A percentile compares a stretch with the other conserved stretches of the same genome.
Evolutionary conservation across 2,888 invertebrate species (phyloP).

Genomic region (Eristalis tenax): DNA sequence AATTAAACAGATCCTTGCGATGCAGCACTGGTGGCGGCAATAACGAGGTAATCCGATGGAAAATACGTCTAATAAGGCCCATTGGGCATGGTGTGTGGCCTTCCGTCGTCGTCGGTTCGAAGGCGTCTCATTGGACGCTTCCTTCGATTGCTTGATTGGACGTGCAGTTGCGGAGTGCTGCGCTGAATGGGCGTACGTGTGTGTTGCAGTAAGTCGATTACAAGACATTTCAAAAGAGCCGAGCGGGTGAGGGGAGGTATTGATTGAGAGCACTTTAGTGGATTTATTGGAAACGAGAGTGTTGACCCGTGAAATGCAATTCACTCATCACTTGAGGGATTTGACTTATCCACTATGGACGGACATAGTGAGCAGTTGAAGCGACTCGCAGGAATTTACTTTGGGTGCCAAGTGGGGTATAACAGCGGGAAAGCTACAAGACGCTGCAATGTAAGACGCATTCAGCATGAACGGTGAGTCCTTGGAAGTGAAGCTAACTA

Average conservation of each 20-base stretch:
- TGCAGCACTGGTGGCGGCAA: constrained; percentile 59
- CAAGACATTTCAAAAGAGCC: no score
- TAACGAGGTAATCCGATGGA: constrained; percentile 62
- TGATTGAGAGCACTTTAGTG: background rate
- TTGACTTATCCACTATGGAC: background rate
- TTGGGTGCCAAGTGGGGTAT: no score
- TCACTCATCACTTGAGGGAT: background rate
- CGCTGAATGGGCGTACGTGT: background rate
- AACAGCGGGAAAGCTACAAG: no score
- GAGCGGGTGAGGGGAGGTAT: constrained; percentile 1
- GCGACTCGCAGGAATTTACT: no score
- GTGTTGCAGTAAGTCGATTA: constrained; percentile 20
- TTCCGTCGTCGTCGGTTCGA: constrained; percentile 13
- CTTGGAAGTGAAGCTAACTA: no score
- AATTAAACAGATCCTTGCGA: constrained; percentile 58
- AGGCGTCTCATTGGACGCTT: constrained; percentile 19
- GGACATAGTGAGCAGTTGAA: background rate
- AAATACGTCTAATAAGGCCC: constrained; percentile 58
- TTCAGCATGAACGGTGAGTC: no score
- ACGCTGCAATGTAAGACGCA: no score
- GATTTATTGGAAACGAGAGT: background rate
- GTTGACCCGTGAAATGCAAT: constrained; percentile 14
- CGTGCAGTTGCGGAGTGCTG: background rate
- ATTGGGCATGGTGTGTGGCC: constrained; percentile 52
- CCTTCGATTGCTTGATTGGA: constrained; percentile 10